These are phyloP conservation scores for Colinus virginianus DNA, from an alignment of 2,113 vertebrate genomes.

Conservation along the genomic window DNA sequence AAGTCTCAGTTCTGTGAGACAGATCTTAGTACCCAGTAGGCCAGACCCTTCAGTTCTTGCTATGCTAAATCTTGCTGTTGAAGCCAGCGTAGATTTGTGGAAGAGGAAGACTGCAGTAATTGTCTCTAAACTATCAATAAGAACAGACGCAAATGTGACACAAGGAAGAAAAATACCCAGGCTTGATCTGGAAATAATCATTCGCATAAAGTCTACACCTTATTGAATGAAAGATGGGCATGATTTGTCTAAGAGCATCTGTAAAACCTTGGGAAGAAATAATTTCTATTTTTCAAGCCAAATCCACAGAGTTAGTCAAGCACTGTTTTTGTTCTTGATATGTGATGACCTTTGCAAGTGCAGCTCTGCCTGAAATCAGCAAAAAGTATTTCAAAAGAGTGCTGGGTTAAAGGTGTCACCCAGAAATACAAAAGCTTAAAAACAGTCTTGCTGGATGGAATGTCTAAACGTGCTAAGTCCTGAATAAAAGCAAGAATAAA, in stretches of 20 bases:
- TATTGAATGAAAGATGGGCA: slow-evolving; percentile 21
- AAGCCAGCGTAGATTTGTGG: not conserved
- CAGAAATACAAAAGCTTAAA: slow-evolving; percentile 33
- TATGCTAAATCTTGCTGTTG: not conserved
- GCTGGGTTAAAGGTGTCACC: not conserved
- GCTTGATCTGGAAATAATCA: not conserved
- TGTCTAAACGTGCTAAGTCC: not conserved
- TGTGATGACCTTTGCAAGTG: not conserved
- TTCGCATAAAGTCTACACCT: not conserved
- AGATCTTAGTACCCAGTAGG: slow-evolving; percentile 5
- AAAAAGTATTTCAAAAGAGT: slow-evolving; percentile 36
- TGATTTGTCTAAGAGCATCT: not conserved
- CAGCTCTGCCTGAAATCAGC: slow-evolving; percentile 42
- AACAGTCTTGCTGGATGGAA: slow-evolving; percentile 13
- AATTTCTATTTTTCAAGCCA: not conserved
- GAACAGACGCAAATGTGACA: not conserved
- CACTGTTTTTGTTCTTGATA: not conserved
- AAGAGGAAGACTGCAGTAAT: slow-evolving; percentile 28
- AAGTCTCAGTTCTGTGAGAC: not conserved
- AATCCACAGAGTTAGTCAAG: not conserved
- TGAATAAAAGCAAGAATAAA: slow-evolving; percentile 67
- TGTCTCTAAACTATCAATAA: slow-evolving; percentile 1
- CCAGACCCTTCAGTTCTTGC: not conserved
- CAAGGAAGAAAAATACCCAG: slow-evolving; percentile 11
- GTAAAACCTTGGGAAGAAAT: slow-evolving; percentile 2